Conservation (phyloP, 1,140 invertebrate species). For the Gyrodactylus salaris region DNA sequence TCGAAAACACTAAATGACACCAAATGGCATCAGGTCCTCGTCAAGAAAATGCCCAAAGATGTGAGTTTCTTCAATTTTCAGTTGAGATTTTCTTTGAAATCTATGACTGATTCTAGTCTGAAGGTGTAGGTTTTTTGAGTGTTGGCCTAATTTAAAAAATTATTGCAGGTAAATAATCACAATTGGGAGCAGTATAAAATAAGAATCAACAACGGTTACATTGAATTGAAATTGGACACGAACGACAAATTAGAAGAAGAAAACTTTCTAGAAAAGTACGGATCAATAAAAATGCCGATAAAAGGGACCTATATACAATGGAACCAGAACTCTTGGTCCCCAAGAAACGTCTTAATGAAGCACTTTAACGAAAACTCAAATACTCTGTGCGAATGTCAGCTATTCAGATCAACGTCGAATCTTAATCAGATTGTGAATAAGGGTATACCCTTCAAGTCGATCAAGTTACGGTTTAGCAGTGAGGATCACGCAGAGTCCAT, state of each 20-base stretch:
- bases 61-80: too few relatives aligned
- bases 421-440: not conserved
- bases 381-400: not conserved
- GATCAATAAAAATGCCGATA: not conserved
- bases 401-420: not conserved
- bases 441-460: not conserved
- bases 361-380: too few relatives aligned
- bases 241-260: not conserved
- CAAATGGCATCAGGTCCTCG: not conserved
- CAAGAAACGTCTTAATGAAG: not conserved
- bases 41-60: not conserved
- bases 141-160: too few relatives aligned
- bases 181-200: not conserved
- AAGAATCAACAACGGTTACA: not conserved
- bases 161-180: too few relatives aligned
- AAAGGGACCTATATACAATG: not conserved
- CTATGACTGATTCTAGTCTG: too few relatives aligned
- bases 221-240: not conserved
- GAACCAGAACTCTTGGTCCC: not conserved
- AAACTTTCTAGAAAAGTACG: not conserved
- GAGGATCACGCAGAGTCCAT: not conserved
- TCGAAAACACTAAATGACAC: too few relatives aligned
- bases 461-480: not conserved
- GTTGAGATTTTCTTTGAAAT: too few relatives aligned
- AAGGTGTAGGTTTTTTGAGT: too few relatives aligned